Conservation (phyloP, 2,113 vertebrate genomes). For the Anoura caudifer region DNA sequence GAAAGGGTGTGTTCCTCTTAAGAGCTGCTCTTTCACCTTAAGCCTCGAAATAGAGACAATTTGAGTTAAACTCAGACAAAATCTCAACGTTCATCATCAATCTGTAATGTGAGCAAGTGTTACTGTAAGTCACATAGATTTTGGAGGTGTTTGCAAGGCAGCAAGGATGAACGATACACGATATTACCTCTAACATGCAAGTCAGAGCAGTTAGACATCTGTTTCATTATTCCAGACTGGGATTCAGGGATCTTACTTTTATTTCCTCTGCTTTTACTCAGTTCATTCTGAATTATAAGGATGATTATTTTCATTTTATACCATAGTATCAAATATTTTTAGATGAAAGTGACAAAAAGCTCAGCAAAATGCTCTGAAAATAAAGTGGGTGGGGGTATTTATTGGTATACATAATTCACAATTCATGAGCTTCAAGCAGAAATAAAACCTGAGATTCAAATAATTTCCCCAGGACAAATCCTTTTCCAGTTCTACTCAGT, state of each 20-base stretch:
- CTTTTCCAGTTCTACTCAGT: not conserved
- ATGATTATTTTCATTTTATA: not conserved
- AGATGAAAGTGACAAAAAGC: not conserved
- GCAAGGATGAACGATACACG: not conserved
- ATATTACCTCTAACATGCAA: not conserved
- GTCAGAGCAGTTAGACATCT: not conserved
- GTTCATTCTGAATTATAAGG: not conserved
- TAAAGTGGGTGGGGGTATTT: not conserved
- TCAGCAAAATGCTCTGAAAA: not conserved
- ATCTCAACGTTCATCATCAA: not conserved
- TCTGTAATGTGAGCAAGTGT: not conserved
- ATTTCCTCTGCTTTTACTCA: not conserved
- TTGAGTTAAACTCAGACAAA: not conserved
- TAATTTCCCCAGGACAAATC: not conserved
- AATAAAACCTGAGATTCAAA: not conserved
- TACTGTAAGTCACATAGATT: not conserved
- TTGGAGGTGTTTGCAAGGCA: not conserved
- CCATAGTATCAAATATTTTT: not conserved
- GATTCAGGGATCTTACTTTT: not conserved
- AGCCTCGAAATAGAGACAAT: not conserved
- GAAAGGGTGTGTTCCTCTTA: not conserved
- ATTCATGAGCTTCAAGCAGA: not conserved
- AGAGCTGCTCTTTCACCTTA: not conserved
- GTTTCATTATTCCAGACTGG: not conserved
- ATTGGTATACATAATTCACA: not conserved